Evolutionary conservation across 2,888 invertebrate species (phyloP).

Genomic region (Drosophila gaucha): DNA sequence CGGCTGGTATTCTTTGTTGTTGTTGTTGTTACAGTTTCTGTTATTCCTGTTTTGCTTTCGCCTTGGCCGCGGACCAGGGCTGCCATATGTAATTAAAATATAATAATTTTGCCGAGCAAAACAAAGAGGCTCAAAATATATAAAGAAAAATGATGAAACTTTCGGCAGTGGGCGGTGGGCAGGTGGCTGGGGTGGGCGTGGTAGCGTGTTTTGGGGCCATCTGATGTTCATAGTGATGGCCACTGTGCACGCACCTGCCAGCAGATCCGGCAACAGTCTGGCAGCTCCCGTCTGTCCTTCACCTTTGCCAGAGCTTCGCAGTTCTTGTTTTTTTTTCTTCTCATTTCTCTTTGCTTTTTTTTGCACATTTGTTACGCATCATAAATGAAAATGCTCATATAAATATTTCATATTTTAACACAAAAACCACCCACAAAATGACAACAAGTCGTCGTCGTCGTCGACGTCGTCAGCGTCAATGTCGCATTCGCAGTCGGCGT

Average conservation of each 20-base stretch:
- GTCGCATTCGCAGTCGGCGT: slow-evolving; percentile 11
- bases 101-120: slow-evolving; percentile 71
- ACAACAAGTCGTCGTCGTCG: slow-evolving; percentile 42
- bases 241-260: slow-evolving; percentile 67
- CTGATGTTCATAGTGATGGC: slow-evolving; percentile 76
- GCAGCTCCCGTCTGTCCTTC: slow-evolving; percentile 42
- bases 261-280: slow-evolving; percentile 27
- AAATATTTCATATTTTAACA: slow-evolving; percentile 77
- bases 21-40: slow-evolving; percentile 25
- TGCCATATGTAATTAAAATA: slow-evolving; percentile 78
- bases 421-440: slow-evolving; percentile 45
- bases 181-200: neutral
- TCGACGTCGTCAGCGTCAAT: neutral
- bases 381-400: slow-evolving; percentile 80
- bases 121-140: slow-evolving; percentile 20
- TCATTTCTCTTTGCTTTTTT: slow-evolving; percentile 18
- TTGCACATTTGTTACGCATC: slow-evolving; percentile 79
- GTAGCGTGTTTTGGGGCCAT: slow-evolving; percentile 44
- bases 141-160: slow-evolving; percentile 59
- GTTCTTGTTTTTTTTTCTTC: slow-evolving; percentile 12
- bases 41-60: slow-evolving; percentile 51
- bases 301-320: slow-evolving; percentile 19
- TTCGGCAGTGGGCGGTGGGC: neutral
- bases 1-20: slow-evolving; percentile 34
- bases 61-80: slow-evolving; percentile 11